Evolutionary conservation across 2,113 vertebrate genomes (phyloP).

Genomic region (Podiceps cristatus): DNA sequence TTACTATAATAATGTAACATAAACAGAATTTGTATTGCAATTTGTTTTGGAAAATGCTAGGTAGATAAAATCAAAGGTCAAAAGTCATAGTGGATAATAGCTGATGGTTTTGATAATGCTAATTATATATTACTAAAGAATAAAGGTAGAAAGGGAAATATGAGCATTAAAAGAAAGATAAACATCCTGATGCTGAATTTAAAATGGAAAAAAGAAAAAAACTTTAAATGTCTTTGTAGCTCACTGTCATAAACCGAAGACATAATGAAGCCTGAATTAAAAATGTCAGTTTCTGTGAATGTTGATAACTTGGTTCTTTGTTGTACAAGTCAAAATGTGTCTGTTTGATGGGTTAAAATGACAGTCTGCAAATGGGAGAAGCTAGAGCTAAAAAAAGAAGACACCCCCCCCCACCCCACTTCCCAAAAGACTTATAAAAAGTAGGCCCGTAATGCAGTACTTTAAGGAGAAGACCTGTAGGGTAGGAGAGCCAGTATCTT

Average conservation of each 20-base stretch:
- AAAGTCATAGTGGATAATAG: slow-evolving; percentile 80
- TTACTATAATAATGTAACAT: slow-evolving; percentile 30
- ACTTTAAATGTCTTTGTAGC: slow-evolving; percentile 83
- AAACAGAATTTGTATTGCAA: slow-evolving; percentile 35
- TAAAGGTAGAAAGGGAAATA: slow-evolving; percentile 86
- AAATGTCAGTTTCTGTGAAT: slow-evolving; percentile 89
- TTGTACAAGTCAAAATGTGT: slow-evolving; percentile 89
- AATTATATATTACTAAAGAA: slow-evolving; percentile 82
- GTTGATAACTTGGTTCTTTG: slow-evolving; percentile 88
- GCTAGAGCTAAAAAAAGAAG: slow-evolving; percentile 80
- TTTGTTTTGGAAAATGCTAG: slow-evolving; percentile 62
- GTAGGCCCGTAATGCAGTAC: slow-evolving; percentile 81
- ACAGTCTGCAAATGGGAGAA: slow-evolving; percentile 84
- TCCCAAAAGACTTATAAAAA: slow-evolving; percentile 77
- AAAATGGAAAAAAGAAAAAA: slow-evolving; percentile 71
- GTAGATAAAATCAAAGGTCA: slow-evolving; percentile 75
- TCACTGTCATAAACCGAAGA: slow-evolving; percentile 81
- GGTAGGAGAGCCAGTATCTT: slow-evolving; percentile 89
- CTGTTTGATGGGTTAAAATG: slow-evolving; percentile 94
- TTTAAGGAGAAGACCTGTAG: slow-evolving; percentile 84
- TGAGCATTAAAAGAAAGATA: slow-evolving; percentile 82
- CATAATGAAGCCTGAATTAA: slow-evolving; percentile 88
- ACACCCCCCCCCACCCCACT: background rate
- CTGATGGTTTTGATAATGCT: slow-evolving; percentile 84
- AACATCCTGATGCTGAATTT: slow-evolving; percentile 79